A percentile compares a stretch with the other conserved stretches of the same genome.
Conservation (phyloP, 1,140 invertebrate genomes). For the Lithobius niger region DNA sequence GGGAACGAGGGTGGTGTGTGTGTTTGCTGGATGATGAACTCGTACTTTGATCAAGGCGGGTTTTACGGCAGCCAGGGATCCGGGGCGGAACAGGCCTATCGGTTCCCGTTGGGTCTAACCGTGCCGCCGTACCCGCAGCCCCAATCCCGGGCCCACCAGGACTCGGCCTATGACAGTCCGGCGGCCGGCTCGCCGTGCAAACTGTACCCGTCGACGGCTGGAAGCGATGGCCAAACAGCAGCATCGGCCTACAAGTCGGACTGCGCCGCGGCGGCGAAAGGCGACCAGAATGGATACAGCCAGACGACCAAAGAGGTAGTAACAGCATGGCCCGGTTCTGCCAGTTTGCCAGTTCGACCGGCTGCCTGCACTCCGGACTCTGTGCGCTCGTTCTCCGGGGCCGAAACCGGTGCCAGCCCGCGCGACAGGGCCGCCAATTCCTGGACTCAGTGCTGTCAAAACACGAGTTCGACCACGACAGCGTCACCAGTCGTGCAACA, state of each 20-base stretch:
- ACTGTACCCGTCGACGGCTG: constrained; percentile 53
- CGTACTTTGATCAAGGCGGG: constrained; percentile 85
- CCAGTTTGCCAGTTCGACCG: constrained; percentile 47
- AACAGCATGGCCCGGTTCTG: constrained; percentile 33
- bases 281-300: constrained; percentile 25
- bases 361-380: constrained; percentile 69
- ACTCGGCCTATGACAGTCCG: constrained; percentile 61
- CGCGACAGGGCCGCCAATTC: constrained; percentile 39
- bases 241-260: constrained; percentile 9
- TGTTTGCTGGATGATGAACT: constrained; percentile 57
- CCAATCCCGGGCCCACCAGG: constrained; percentile 61
- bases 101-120: constrained; percentile 55
- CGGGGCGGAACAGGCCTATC: constrained; percentile 48
- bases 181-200: constrained; percentile 43
- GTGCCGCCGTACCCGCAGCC: constrained; percentile 22
- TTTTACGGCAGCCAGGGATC: constrained; percentile 74
- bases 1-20: constrained; percentile 19
- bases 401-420: constrained; percentile 7
- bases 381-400: constrained; percentile 17
- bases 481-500: constrained; percentile 5
- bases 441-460: constrained; percentile 13
- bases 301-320: constrained; percentile 45
- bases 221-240: constrained; percentile 1
- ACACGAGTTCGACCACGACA: constrained; percentile 5
- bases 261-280: constrained; percentile 17